Evolutionary conservation across 1,140 invertebrate species (phyloP).

Genomic region (Sycophila sp.): DNA sequence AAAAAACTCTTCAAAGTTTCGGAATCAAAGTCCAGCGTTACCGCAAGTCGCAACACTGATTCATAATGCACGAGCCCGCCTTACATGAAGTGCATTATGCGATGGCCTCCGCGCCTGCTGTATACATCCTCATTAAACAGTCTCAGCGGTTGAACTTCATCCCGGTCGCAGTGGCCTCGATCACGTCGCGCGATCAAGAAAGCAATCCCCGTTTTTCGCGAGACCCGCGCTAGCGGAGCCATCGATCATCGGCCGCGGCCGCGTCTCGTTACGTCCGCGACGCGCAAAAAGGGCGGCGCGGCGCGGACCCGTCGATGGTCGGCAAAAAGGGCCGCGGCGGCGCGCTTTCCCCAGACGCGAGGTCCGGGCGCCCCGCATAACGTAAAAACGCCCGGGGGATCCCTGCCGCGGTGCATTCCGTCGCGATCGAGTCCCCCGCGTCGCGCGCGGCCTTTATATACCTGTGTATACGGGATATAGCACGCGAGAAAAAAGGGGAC

Average conservation of each 20-base stretch:
- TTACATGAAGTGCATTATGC: no score
- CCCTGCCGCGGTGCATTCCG: background rate
- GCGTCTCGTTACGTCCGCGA: background rate
- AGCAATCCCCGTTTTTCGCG: no score
- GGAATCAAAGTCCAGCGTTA: no score
- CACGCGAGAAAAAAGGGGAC: background rate
- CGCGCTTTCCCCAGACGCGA: background rate
- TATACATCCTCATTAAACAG: no score
- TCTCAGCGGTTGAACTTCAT: no score
- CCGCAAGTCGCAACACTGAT: no score
- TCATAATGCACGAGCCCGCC: no score
- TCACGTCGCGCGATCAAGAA: no score
- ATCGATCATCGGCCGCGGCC: background rate
- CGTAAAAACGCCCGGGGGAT: slow-evolving; percentile 20
- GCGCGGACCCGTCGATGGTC: background rate
- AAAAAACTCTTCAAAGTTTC: no score
- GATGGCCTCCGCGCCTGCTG: no score
- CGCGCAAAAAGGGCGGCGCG: background rate
- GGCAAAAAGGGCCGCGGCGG: background rate
- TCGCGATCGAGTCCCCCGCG: background rate
- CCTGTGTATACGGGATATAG: background rate
- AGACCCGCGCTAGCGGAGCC: no score
- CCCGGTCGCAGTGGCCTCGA: no score
- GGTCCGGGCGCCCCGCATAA: background rate
- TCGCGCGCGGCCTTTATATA: background rate